Base-by-base conservation (phyloP, 2,113 vertebrate species). In the Neodontobutis hainanensis region DNA sequence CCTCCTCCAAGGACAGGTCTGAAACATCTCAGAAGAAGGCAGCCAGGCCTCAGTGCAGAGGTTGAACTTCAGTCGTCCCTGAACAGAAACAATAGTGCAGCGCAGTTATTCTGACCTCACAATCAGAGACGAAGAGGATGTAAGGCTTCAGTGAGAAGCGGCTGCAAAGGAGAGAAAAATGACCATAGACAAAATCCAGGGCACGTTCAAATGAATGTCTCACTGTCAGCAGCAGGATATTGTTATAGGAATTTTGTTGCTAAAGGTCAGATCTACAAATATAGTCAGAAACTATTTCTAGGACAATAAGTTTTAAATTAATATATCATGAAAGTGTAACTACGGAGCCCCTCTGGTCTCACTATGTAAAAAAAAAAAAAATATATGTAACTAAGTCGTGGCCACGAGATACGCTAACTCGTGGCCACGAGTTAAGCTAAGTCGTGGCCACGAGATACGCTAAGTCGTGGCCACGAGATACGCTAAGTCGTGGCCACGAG, bases 61-160 rank as follows among this genome's bases (percentile, higher is more conserved):
- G 56, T n/a, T 65, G 50, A 62, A 19, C 11, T 59, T 52, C 11
- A 43, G 3, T 70, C n/a, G 61, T 50, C 42, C 35, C 4, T 11
- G 11, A 52, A 9, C 5, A 12, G 43, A 58, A 70, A 46, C 38
- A 35, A 40, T 49, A 59, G 11, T 57, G 3, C 11, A 42, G 15
- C 6, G 11, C 34, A 8, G 52, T 34, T 36, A 61, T 6, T 70
- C 36, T 19, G 46, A 62, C 35, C 15, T 19, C n/a, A n/a, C 51
- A 53, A 65, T 65, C 48, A 56, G 38, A 44, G 12, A 61, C 19
- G 44, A 70, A 46, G 12, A 61, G 35, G 47, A 67, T 27, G 36
- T 9, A n/a, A 50, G 7, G n/a, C 50, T n/a, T 57, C 27, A 8
- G 45, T 32, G 11, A 43, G 40, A 74, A 14, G 50, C 34, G 12